phyloP scores from a whole-genome alignment of 1,140 invertebrate species.

The Eriocheir sinensis region DNA sequence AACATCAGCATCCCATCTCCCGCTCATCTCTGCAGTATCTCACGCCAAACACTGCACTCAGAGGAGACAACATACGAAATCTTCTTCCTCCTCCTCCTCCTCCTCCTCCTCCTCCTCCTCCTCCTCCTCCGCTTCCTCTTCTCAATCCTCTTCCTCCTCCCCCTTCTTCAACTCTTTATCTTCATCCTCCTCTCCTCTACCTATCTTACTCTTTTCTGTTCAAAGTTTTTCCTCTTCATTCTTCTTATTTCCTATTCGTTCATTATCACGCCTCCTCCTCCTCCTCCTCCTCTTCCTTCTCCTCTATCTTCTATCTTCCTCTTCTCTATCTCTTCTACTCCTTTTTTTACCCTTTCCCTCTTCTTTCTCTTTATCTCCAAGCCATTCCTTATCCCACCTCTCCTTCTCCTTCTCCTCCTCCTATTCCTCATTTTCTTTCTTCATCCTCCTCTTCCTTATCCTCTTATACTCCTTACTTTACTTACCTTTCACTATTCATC shows the following conservation, averaged over 20 bases:
- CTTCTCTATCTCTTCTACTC: background rate
- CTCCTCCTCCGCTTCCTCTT: background rate
- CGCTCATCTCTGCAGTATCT: background rate
- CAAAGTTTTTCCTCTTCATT: background rate
- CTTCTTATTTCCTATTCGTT: background rate
- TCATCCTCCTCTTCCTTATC: background rate
- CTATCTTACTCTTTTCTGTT: background rate
- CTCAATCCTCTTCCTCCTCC: background rate
- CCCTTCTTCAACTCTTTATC: background rate
- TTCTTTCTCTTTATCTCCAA: background rate
- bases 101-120: background rate
- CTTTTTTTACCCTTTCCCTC: background rate
- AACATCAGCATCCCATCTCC: background rate
- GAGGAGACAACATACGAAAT: background rate
- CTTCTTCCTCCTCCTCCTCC: background rate
- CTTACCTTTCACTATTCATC: no score
- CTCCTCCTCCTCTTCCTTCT: constrained; percentile 40
- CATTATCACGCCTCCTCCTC: background rate
- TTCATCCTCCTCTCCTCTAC: no score
- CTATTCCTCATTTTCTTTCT: background rate
- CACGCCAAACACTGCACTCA: background rate
- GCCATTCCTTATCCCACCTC: background rate
- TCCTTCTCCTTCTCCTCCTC: background rate
- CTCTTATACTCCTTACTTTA: no score
- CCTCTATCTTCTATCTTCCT: background rate